phyloP scores from a whole-genome alignment of 2,797 vertebrate species.

The Loriculus beryllinus region DNA sequence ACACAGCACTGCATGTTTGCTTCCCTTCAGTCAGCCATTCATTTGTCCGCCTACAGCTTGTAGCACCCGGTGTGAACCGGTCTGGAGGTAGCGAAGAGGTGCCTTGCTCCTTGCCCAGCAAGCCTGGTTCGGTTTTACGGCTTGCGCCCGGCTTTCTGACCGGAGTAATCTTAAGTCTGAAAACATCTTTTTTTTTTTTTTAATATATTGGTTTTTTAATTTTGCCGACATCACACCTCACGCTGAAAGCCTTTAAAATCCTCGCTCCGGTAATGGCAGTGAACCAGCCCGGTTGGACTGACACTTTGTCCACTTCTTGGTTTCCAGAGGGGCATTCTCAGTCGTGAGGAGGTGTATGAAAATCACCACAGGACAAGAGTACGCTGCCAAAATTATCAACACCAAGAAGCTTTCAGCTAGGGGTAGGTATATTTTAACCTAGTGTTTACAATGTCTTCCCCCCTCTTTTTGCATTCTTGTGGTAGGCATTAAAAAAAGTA shows the following conservation, averaged over 20 bases:
- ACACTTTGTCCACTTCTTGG: slow-evolving; percentile 58
- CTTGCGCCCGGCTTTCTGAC: not conserved
- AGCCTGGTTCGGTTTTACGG: not conserved
- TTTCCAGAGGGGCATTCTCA: slow-evolving; percentile 92
- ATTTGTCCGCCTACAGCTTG: too few relatives aligned
- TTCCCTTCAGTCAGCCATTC: too few relatives aligned
- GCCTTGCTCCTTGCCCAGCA: not conserved
- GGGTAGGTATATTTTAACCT: slow-evolving; percentile 80
- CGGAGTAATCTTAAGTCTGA: not conserved
- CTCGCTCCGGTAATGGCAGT: not conserved
- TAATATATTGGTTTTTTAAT: not conserved
- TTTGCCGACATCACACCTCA: not conserved
- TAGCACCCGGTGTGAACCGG: too few relatives aligned
- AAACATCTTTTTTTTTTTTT: not conserved
- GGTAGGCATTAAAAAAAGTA: not conserved
- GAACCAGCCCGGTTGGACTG: not conserved
- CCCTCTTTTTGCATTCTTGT: not conserved
- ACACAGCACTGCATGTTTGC: too few relatives aligned
- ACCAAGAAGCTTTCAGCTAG: slow-evolving; percentile 97
- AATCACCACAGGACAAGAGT: slow-evolving; percentile 94
- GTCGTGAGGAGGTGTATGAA: slow-evolving; percentile 97
- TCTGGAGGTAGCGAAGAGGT: not conserved
- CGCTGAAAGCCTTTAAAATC: not conserved
- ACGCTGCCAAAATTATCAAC: slow-evolving; percentile 97
- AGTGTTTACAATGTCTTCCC: not conserved